Evolutionary conservation across 2,888 invertebrate species (phyloP).

Genomic region (Chelonus formosanus): DNA sequence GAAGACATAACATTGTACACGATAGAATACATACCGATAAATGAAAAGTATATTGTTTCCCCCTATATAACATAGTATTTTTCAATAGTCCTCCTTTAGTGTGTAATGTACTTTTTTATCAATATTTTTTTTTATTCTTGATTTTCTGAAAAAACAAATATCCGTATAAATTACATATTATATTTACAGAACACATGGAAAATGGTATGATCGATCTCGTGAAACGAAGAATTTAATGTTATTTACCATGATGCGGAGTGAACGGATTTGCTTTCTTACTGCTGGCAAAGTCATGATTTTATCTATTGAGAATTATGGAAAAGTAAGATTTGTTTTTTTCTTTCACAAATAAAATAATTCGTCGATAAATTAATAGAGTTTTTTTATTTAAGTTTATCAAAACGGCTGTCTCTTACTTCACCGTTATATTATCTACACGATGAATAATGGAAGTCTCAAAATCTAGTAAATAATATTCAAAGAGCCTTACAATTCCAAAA

Average conservation of each 20-base stretch:
- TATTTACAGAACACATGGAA: no score
- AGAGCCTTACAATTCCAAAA: no score
- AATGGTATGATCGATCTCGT: no score
- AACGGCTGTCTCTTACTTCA: neutral
- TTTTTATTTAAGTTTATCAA: neutral
- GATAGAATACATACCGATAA: neutral
- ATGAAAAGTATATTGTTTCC: neutral
- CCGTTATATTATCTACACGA: neutral
- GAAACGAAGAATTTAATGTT: no score
- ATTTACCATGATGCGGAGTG: no score
- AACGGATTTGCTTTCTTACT: no score
- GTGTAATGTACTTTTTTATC: no score
- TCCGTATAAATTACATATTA: conserved; percentile 13
- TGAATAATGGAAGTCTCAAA: neutral
- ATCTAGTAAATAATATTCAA: neutral
- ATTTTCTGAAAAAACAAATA: no score
- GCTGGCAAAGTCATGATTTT: no score
- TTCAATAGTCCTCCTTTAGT: no score
- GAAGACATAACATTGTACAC: neutral
- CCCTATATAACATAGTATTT: no score
- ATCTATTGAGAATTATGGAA: conserved; percentile 29
- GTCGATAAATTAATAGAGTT: neutral
- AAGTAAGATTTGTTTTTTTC: conserved; percentile 18
- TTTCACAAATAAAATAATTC: neutral
- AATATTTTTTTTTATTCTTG: no score